Evolutionary conservation across 2,797 vertebrate genomes (phyloP), one percentile per base, ranked within the genome.

Genomic region (Heteromormyrus szaboi): DNA sequence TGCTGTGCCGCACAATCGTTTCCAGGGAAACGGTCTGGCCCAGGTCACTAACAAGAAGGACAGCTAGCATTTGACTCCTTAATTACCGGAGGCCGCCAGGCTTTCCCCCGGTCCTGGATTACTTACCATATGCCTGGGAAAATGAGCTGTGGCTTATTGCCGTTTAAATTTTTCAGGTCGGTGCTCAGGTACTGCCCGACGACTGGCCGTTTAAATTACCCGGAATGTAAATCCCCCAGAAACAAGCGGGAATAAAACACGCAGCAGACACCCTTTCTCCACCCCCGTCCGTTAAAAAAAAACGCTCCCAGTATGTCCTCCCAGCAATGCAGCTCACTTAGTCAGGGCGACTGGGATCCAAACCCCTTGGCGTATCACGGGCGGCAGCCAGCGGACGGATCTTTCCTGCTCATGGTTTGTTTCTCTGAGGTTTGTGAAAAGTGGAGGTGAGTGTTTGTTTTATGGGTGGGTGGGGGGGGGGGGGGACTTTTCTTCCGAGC

Each of bases 21-120:
- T 85, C 83, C 83, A 54, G 50, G 83, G 83, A 29, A 54, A 85
- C 83, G 11, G 83, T 85, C 83, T 85, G 83, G 22, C 29, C 83
- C 83, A 85, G 83, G 44, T 85, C 83, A 85, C 83, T 25, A 85
- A 85, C 48, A 29, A 85, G 50, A 53, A 85, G 50, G 72, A 79
- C 72, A 14, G 22, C 50, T 51, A 85, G 29, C 83, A 14, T 85
- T 53, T 85, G 48, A 53, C 83, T 85, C 46, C 50, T 29, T 79
- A 46, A 79, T 79, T 17, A 85, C 48, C 2, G 50, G 48, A 85
- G 22, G 46, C 12, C 2, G 4, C 4, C 6, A 6, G 50, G 48
- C 46, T 85, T 6, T 50, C 50, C 25, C 29, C 1, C 5, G 25
- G 50, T 33, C 50, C 46, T 0, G 46, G 48, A 7, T 25, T 85